Evolutionary conservation across 92 coral and sea anemone genomes (phyloP).

Genomic region (Pocillopora meandrina): DNA sequence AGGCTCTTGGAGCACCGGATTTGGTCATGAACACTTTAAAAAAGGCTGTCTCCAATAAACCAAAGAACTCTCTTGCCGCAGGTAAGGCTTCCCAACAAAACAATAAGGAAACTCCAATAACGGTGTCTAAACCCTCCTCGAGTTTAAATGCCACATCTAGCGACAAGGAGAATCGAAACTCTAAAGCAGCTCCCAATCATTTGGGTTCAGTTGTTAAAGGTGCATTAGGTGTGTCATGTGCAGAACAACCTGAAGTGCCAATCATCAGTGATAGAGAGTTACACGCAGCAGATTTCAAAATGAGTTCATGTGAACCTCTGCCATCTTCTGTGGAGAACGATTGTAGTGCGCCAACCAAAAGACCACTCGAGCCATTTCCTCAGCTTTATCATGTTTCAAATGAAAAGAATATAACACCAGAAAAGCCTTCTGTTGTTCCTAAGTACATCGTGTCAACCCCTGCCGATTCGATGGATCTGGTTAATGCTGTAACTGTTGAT

Average conservation of each 20-base stretch:
- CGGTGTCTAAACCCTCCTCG: background rate
- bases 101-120: background rate
- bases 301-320: constrained; percentile 9
- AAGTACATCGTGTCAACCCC: background rate
- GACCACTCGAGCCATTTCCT: background rate
- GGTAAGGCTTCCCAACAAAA: background rate
- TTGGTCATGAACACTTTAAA: constrained; percentile 21
- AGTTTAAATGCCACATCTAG: background rate
- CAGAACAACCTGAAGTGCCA: background rate
- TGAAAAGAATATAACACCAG: background rate
- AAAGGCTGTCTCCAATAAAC: constrained; percentile 11
- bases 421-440: background rate
- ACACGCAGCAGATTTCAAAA: background rate
- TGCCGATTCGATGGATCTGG: background rate
- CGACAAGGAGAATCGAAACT: background rate
- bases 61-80: background rate
- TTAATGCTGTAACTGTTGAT: background rate
- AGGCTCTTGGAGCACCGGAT: constrained; percentile 39
- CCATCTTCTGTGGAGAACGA: background rate
- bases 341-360: background rate
- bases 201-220: background rate
- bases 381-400: background rate
- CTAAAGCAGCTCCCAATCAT: background rate
- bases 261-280: background rate
- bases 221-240: background rate